These are phyloP conservation scores for Tenthredo notha DNA, from an alignment of 2,888 invertebrate species.

Conservation along the genomic window DNA sequence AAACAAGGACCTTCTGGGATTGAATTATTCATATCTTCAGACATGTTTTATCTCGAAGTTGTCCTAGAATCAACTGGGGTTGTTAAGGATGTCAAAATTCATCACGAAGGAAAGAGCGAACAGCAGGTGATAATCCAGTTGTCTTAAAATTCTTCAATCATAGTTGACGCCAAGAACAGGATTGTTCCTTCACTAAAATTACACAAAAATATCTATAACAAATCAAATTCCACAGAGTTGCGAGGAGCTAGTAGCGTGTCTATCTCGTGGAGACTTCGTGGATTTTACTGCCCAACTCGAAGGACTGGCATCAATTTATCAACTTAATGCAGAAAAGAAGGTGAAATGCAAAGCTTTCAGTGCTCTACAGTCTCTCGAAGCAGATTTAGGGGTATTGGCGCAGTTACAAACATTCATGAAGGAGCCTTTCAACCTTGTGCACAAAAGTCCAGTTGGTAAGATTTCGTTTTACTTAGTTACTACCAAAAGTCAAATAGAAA, in stretches of 20 bases:
- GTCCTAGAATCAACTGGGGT: constrained; percentile 90
- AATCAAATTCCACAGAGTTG: constrained; percentile 85
- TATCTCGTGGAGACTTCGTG: constrained; percentile 92
- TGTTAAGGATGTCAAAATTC: constrained; percentile 94
- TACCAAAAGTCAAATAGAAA: neutral
- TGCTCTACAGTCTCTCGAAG: constrained; percentile 94
- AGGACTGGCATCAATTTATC: constrained; percentile 94
- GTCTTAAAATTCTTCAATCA: neutral
- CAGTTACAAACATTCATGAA: constrained; percentile 89
- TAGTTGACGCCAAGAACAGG: neutral
- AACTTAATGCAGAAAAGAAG: constrained; percentile 96
- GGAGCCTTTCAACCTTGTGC: constrained; percentile 87
- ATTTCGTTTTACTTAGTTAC: neutral
- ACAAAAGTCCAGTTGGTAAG: constrained; percentile 93
- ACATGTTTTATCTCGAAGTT: constrained; percentile 98
- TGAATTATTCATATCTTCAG: constrained; percentile 94
- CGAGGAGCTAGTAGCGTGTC: constrained; percentile 91
- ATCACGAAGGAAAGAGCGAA: constrained; percentile 91
- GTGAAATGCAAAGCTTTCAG: constrained; percentile 96
- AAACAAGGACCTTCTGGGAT: constrained; percentile 88
- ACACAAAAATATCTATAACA: constrained; percentile 9
- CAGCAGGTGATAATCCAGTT: constrained; percentile 75
- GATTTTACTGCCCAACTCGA: constrained; percentile 97
- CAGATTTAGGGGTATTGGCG: constrained; percentile 90
- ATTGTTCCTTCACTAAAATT: constrained; percentile 6